Base-by-base conservation (phyloP, 1,140 invertebrate species). In the Tyrophagus putrescentiae region DNA sequence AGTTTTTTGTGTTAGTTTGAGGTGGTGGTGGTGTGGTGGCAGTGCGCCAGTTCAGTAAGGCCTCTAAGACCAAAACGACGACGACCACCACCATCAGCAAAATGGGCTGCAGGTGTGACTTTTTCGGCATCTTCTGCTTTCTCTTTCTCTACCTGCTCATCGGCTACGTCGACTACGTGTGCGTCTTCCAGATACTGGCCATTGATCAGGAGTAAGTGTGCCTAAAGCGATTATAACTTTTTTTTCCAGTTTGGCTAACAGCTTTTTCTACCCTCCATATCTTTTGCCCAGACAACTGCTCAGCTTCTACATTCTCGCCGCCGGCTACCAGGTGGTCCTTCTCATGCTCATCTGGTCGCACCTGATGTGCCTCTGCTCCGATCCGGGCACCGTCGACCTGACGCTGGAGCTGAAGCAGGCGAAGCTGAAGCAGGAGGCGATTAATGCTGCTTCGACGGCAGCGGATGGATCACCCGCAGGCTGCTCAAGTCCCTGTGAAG, bases 121-220 rank as follows among this genome's bases (percentile, higher is more conserved):
- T 57, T 16, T 62, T 62, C 54, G 61, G 61, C 23, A 32, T 59
- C 16, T 18, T 44, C 21, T 62, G 61, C 54, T 50, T 62, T n/a
- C 3, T 50, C 36, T 44, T 59, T 36, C 18, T 60, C 11, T 62
- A 62, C 27, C 11, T 23, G 32, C 23, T 62, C 11, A 23, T 59
- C n/a, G 16, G 32, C 23, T 62, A 62, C 44, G 39, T 57, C 4
- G 61, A 62, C 32, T 59, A 48, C 45, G 56, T 57, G n/a, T 62
- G 25, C 29, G 16, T 61, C 1, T 9, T 34, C 2, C 48, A 31
- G 11, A 50, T 61, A 32, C 9, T 59, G 18, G 23, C 11, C 9
- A 13, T 16, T 32, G 18, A 16, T 59, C 25, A 23, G 57, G 57
- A 45, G 50, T 2, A 11, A 50, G 18, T 56, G 13, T 1, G 33